phyloP scores from a whole-genome alignment of 2,888 invertebrate genomes.

The Aelia acuminata region DNA sequence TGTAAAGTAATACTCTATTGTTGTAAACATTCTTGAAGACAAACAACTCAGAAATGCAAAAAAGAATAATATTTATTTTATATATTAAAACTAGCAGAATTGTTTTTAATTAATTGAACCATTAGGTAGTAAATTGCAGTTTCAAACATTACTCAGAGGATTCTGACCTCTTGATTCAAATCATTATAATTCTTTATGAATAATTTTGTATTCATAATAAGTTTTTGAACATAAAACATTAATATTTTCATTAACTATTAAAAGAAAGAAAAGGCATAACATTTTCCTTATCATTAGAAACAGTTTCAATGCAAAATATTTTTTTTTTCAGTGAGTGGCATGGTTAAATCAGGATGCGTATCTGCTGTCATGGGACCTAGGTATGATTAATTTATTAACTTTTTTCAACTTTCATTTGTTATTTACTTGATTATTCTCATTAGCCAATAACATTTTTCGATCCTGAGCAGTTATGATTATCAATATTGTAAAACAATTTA shows the following conservation, averaged over 20 bases:
- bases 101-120: neutral
- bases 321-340: slow-evolving; percentile 76
- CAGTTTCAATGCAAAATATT: neutral
- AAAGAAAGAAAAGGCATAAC: neutral
- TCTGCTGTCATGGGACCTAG: slow-evolving; percentile 82
- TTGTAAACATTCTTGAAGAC: too few relatives aligned
- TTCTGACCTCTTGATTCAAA: too few relatives aligned
- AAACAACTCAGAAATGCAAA: too few relatives aligned
- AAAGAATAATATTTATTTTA: neutral
- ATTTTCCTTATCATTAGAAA: neutral
- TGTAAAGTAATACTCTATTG: too few relatives aligned
- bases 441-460: too few relatives aligned
- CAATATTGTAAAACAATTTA: too few relatives aligned
- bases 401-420: too few relatives aligned
- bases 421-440: too few relatives aligned
- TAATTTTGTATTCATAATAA: neutral
- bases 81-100: neutral
- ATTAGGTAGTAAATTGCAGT: too few relatives aligned
- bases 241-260: neutral
- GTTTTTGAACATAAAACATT: neutral
- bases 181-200: neutral
- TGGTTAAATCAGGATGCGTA: slow-evolving; percentile 78
- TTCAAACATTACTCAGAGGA: too few relatives aligned
- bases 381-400: too few relatives aligned
- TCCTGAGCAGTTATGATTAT: too few relatives aligned